phyloP scores from a whole-genome alignment of 2,888 invertebrate species.

The Loripinus fragilis region DNA sequence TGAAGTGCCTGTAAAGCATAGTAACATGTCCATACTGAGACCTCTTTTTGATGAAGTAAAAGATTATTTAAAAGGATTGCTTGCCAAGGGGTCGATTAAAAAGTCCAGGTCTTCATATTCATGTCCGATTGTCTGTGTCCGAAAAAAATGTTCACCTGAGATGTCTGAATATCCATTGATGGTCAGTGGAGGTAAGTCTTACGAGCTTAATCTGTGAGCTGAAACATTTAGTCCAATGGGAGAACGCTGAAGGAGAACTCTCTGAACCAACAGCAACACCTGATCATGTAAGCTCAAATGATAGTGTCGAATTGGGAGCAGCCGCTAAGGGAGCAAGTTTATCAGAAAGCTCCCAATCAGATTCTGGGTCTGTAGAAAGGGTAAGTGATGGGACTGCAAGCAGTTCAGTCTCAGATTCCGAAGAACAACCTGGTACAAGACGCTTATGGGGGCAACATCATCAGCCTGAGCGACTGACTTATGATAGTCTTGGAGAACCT shows the following conservation, averaged over 20 bases:
- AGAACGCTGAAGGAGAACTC: neutral
- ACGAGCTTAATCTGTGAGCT: neutral
- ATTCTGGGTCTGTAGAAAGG: neutral
- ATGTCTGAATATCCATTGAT: neutral
- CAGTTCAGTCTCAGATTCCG: neutral
- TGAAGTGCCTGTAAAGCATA: slow-evolving; percentile 43
- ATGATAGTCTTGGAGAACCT: slow-evolving; percentile 1
- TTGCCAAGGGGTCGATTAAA: slow-evolving; percentile 46
- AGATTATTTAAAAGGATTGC: slow-evolving; percentile 49
- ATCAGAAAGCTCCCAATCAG: neutral
- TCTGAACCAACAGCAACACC: neutral
- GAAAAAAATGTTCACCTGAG: slow-evolving; percentile 51
- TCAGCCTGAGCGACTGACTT: neutral
- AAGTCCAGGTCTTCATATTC: slow-evolving; percentile 43
- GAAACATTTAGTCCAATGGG: neutral
- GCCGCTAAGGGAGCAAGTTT: neutral
- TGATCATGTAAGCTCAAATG: neutral
- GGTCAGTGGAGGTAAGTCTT: neutral
- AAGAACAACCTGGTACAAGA: neutral
- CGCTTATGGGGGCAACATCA: neutral
- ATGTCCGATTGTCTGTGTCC: slow-evolving; percentile 56
- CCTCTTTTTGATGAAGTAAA: slow-evolving; percentile 62
- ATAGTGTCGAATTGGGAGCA: neutral
- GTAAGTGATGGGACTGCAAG: neutral
- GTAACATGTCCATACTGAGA: slow-evolving; percentile 48